Percentiles rank a stretch among this genome's conserved stretches.
phyloP scores from a whole-genome alignment of 2,113 vertebrate species.

The Oceanites oceanicus region DNA sequence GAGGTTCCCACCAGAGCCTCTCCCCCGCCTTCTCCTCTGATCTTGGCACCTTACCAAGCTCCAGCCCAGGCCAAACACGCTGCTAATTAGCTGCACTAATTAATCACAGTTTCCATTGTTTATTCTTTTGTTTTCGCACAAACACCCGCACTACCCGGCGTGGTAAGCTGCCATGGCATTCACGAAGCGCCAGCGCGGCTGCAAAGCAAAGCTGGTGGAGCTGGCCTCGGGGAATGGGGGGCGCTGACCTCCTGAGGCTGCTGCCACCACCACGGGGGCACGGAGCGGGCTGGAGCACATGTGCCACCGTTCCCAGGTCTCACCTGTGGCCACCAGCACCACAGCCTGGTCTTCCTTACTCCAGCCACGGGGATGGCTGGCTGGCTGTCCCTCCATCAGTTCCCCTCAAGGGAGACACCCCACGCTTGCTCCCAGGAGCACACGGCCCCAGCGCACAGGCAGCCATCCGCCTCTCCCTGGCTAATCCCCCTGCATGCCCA shows the following conservation, averaged over 20 bases:
- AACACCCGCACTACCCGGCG: neutral
- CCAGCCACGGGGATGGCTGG: rapidly evolving
- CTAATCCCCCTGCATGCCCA: neutral
- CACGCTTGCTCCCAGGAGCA: neutral
- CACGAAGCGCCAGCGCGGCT: neutral
- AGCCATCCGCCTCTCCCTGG: neutral
- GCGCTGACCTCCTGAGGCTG: neutral
- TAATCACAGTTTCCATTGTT: slow-evolving; percentile 45
- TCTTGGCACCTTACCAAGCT: neutral
- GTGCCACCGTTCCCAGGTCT: neutral
- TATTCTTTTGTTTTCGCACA: neutral
- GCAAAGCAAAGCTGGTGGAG: neutral
- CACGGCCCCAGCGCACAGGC: rapidly evolving
- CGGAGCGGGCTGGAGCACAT: rapidly evolving
- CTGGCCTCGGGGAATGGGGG: neutral
- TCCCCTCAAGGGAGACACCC: neutral
- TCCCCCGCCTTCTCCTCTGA: neutral
- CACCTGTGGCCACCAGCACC: neutral
- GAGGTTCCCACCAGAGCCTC: neutral
- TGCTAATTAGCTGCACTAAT: slow-evolving; percentile 32
- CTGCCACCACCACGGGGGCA: rapidly evolving
- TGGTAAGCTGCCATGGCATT: neutral
- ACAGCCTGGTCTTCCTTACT: neutral
- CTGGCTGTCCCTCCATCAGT: neutral
- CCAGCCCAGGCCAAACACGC: neutral